These are phyloP conservation scores for Okamejei kenojei DNA, from an alignment of 2,797 vertebrate genomes.

Conservation along the genomic window DNA sequence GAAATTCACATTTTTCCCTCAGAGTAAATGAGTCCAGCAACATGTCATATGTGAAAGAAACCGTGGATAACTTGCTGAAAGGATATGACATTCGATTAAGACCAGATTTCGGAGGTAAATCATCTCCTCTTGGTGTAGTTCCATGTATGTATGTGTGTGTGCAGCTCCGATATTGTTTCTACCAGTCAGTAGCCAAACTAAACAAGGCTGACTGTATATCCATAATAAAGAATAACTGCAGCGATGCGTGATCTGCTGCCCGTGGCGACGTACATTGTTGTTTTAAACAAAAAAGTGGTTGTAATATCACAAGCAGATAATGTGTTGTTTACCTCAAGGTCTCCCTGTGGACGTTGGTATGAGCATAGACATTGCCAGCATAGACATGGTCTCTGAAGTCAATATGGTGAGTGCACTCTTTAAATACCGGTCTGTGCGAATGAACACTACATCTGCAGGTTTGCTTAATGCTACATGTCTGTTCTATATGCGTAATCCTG, in stretches of 20 bases:
- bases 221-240: not conserved
- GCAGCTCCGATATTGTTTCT: slow-evolving; percentile 24
- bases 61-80: slow-evolving; percentile 75
- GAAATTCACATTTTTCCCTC: slow-evolving; percentile 47
- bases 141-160: not conserved
- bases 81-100: slow-evolving; percentile 79
- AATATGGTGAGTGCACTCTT: slow-evolving; percentile 73
- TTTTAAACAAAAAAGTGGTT: not conserved
- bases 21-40: slow-evolving; percentile 75
- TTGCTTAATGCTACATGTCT: not conserved
- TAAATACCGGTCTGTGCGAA: slow-evolving; percentile 27
- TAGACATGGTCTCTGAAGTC: slow-evolving; percentile 81
- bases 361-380: slow-evolving; percentile 77
- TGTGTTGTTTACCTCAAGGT: slow-evolving; percentile 52
- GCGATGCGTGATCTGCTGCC: not conserved
- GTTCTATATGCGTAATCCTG: not conserved
- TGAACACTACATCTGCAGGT: not conserved
- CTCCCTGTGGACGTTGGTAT: slow-evolving; percentile 77
- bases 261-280: not conserved
- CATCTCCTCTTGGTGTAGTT: slow-evolving; percentile 13
- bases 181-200: slow-evolving; percentile 43
- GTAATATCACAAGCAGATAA: slow-evolving; percentile 13
- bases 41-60: slow-evolving; percentile 81
- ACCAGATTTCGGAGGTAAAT: slow-evolving; percentile 78
- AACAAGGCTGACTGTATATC: not conserved